Percentiles rank a stretch among this genome's conserved stretches.
Evolutionary conservation across 2,113 vertebrate species (phyloP).

Genomic region (Perognathus longimembris): DNA sequence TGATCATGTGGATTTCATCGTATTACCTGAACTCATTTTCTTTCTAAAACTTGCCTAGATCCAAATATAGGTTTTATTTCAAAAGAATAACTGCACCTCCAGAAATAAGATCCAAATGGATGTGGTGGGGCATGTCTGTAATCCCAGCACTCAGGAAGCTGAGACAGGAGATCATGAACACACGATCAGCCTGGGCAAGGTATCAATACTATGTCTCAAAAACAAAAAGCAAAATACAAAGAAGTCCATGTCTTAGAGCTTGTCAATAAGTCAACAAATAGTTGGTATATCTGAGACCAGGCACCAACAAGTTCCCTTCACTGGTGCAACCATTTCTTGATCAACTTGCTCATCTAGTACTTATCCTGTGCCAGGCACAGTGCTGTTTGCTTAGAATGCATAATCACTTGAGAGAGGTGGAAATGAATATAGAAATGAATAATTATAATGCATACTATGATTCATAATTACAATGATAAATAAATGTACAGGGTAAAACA

Average conservation of each 20-base stretch:
- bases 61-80: slow-evolving; percentile 27
- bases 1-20: background rate
- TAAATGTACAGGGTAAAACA: background rate
- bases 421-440: background rate
- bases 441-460: background rate
- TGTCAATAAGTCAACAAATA: slow-evolving; percentile 17
- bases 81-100: slow-evolving; percentile 28
- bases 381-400: background rate
- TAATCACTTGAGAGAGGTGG: background rate
- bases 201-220: background rate
- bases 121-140: too few relatives aligned
- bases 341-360: background rate
- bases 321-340: background rate
- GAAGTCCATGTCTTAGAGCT: background rate
- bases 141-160: background rate
- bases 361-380: background rate
- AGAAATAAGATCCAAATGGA: background rate
- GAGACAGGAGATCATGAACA: background rate
- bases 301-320: background rate
- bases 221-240: background rate
- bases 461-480: background rate
- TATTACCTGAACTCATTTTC: background rate
- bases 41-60: background rate
- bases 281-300: background rate
- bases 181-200: background rate